Base-by-base conservation (phyloP, 2,888 invertebrate genomes). In the Drosophila nigricruria region DNA sequence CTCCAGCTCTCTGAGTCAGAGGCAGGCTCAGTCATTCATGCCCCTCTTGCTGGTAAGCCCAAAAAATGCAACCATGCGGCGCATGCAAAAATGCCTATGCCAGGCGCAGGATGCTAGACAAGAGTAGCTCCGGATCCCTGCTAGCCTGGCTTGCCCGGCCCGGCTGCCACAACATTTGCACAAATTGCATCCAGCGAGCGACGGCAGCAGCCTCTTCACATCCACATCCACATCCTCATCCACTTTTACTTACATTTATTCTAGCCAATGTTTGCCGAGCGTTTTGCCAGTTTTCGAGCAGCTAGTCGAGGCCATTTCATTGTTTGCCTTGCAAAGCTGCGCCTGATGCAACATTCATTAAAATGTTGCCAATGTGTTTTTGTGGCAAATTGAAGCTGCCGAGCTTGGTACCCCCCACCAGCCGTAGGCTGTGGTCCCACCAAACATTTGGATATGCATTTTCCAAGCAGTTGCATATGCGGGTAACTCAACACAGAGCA, bases 331-430 rank as follows among this genome's bases (percentile, higher is more conserved):
- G 59, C 42, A 23, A 52, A 25, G 58, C 60, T 78, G 72, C 56
- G 67, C 63, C 74, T 71, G 78, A 70, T 80, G 82, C 86, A 82
- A 72, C 88, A 86, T 86, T 86, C 89, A 86, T 86, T 89, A 88
- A 86, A 88, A 85, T 88, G 88, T 89, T 89, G 86, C 89, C 86
- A 88, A 89, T 89, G 86, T 88, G 86, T 89, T 89, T 88, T 85
- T 89, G 88, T 78, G 88, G 89, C 80, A 84, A 89, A 89, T 85
- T 87, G 85, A 89, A 79, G 88, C 82, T 89, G 81, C 77, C 58
- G 74, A 73, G 36, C 78, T 61, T 20, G 62, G 40, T 30, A 23
- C 30, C 43, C 45, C 10, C 20, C 23, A 68, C 23, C 20, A 10
- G 52, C 57, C 64, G 20, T 10, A 63, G 58, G 42, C 63, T 43